Percentiles rank a stretch among this genome's conserved stretches.
These are phyloP conservation scores for Blastomussa wellsi DNA, from an alignment of 92 coral and sea anemone genomes.

Conservation along the genomic window DNA sequence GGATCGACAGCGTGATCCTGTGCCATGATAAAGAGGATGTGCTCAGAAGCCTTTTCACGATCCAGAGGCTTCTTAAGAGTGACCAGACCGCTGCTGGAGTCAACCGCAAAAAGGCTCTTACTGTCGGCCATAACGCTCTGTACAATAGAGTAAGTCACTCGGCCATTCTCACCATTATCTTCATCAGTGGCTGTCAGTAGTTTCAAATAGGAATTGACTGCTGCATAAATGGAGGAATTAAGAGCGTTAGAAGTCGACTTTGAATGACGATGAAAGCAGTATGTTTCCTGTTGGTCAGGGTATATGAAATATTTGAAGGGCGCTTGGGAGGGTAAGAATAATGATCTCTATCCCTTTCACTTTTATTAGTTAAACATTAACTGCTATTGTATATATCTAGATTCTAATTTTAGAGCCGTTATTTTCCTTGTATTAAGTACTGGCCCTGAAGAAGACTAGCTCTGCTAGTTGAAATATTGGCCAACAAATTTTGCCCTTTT, in stretches of 20 bases:
- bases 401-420: too few relatives aligned
- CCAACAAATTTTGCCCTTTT: too few relatives aligned
- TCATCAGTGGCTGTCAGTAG: constrained; percentile 60
- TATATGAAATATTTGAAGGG: too few relatives aligned
- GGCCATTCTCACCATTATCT: constrained; percentile 57
- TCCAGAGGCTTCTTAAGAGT: constrained; percentile 54
- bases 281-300: too few relatives aligned
- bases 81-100: constrained; percentile 60
- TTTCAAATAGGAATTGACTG: constrained; percentile 9
- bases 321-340: too few relatives aligned
- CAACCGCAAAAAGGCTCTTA: constrained; percentile 47
- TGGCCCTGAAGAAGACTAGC: too few relatives aligned
- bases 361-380: too few relatives aligned
- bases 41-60: constrained; percentile 62
- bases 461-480: too few relatives aligned
- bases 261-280: too few relatives aligned
- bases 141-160: constrained; percentile 58
- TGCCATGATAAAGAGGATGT: constrained; percentile 68
- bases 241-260: neutral
- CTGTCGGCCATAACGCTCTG: constrained; percentile 56
- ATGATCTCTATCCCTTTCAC: too few relatives aligned
- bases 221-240: neutral
- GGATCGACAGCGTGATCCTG: constrained; percentile 49
- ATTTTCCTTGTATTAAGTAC: too few relatives aligned
- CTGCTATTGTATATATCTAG: too few relatives aligned